Base-by-base conservation (phyloP, 2,888 invertebrate species). In the Cheilosia vulpina region DNA sequence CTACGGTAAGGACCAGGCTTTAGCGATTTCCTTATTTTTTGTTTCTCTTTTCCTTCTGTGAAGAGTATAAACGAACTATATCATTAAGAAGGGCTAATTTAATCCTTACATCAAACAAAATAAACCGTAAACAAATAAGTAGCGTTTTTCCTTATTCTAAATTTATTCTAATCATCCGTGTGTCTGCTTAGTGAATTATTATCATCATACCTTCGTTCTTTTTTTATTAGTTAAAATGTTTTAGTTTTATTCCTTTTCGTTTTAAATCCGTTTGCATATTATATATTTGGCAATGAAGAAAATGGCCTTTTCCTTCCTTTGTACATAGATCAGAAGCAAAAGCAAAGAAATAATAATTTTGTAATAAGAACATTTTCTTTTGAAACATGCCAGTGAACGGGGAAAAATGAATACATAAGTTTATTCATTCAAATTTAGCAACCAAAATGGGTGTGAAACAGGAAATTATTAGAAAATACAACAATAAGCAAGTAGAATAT, bases 301-400 rank as follows among this genome's bases (percentile, higher is more conserved):
- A 68, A 62, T 34, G 38, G n/a, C 69, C 15, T 62, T 77, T 68
- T 41, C 45, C 58, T 63, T 38, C 17, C 19, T 19, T 31, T 77
- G 68, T 69, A 68, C 31, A 78, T 63, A 78, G 19, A 55, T 17
- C 11, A 4, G 24, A 24, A 27, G 7, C 9, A 4, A 52, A 24
- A 27, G 7, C 19, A 76, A 58, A 66, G 47, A 58, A 66, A 75
- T 65, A 55, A 57, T 55, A 45, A 73, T 63, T 55, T 47, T 65
- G 58, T 66, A 50, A 9, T 50, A 15, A 15, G 38, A 31, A 9
- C 31, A 41, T 17, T 55, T 19, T 57, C 21, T 65, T 47, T 47
- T 15, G 11, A 31, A 45, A 65, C 63, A 55, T 45, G 57, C 45
- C 55, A 43, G 34, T 72, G 24, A 27, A 63, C 34, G 60, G 17